A percentile compares a stretch with the other conserved stretches of the same genome.
These are phyloP conservation scores for Isoperla grammatica DNA, from an alignment of 2,888 invertebrate genomes.

Conservation along the genomic window DNA sequence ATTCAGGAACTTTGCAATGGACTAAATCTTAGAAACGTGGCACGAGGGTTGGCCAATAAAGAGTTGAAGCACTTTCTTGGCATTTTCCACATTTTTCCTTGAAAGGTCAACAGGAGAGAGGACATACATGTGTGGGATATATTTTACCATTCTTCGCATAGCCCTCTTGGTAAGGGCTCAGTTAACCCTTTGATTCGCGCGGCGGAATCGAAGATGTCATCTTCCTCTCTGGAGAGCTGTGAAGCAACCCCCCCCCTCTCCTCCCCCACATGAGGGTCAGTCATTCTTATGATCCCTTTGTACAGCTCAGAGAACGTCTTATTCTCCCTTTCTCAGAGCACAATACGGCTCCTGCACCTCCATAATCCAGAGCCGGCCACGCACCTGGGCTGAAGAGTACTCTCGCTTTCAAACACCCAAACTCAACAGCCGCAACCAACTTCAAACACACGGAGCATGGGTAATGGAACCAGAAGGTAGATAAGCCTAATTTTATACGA, in stretches of 20 bases:
- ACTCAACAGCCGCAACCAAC: too few relatives aligned
- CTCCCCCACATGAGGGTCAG: slow-evolving; percentile 9
- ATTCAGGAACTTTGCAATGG: too few relatives aligned
- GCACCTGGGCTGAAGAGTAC: slow-evolving; percentile 3
- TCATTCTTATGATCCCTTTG: slow-evolving; percentile 15
- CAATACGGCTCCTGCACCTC: slow-evolving; percentile 2
- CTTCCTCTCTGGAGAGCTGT: neutral
- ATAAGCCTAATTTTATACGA: slow-evolving; percentile 25
- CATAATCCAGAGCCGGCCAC: slow-evolving; percentile 12
- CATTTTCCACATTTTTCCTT: too few relatives aligned
- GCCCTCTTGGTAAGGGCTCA: too few relatives aligned
- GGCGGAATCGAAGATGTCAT: slow-evolving; percentile 14
- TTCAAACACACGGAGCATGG: neutral
- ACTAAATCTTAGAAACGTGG: too few relatives aligned
- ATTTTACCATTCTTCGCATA: too few relatives aligned
- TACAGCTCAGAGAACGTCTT: slow-evolving; percentile 8
- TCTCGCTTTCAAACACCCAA: too few relatives aligned
- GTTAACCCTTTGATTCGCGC: neutral
- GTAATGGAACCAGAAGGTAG: slow-evolving; percentile 2
- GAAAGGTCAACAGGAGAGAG: too few relatives aligned
- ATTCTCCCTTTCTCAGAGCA: slow-evolving; percentile 18
- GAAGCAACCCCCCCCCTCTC: neutral
- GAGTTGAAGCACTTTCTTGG: too few relatives aligned
- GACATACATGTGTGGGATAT: too few relatives aligned
- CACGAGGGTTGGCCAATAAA: too few relatives aligned